Base-by-base conservation (phyloP, 2,797 vertebrate genomes). In the Propithecus perrieri region DNA sequence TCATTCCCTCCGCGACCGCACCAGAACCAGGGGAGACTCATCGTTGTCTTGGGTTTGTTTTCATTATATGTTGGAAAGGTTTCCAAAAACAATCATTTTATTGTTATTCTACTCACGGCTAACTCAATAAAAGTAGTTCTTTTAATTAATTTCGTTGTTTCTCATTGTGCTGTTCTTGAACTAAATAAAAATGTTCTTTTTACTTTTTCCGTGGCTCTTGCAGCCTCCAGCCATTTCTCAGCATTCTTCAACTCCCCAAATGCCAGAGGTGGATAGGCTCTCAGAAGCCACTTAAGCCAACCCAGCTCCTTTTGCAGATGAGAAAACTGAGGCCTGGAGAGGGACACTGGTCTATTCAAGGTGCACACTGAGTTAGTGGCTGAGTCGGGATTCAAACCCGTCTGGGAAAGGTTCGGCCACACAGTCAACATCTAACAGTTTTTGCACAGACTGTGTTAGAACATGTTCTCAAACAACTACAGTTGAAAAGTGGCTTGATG, bases 101-200 rank as follows among this genome's bases (percentile, higher is more conserved):
- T 92, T 78, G 75, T 97, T 94, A 96, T 85, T 57, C 69, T 94
- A 43, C 93, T 96, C 57, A 78, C 76, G 43, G 67, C 88, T 95
- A 96, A 96, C 94, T 97, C 91, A 92, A 69, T 91, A 95, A 93
- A 96, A 96, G 89, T n/a, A 63, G 76, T 92, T 94, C 91, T 93
- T 97, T 95, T 96, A 91, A 97, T 96, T 96, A 94, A 97, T 97
- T 80, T 85, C 4, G 12, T 41, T 96, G 79, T 93, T 89, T 80
- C 79, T 95, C 61, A 12, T 65, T 55, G 61, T 85, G 76, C 67
- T 95, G 5, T 55, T 96, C 94, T 80, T 63, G 55, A 96, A 94
- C 71, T 26, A 89, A 93, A 85, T 92, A 81, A 69, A 87, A 91
- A 79, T 48, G 59, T 57, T 92, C 92, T 67, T 85, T 78, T 93